Base-by-base conservation (phyloP, 2,888 invertebrate genomes). In the Thecocarcelia acutangulata region DNA sequence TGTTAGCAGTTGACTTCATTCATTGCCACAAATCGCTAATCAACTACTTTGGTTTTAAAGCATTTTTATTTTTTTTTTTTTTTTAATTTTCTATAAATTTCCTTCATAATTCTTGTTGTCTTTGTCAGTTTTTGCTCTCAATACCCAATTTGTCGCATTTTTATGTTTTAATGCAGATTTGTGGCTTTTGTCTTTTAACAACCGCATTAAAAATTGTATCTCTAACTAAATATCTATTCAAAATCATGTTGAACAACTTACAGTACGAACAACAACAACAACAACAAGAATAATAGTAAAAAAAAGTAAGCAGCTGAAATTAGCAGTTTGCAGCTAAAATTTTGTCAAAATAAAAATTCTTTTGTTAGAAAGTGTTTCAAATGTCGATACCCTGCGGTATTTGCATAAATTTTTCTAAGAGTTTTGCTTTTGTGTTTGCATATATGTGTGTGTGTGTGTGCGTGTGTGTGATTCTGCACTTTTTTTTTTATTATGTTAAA, bases 311-410 rank as follows among this genome's bases (percentile, higher is more conserved):
- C 28, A 17, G 37, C 46, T 17, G n/a, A 40, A 64, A 52, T 72
- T 68, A 63, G 50, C 56, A 63, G 52, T 69, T 69, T 61, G 68
- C 59, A 59, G 70, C 50, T 66, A 70, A 74, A 74, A 74, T 58
- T 74, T 77, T 82, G 77, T 58, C 69, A 52, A 50, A 68, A 52
- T 76, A 59, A 50, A 76, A 66, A 74, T 63, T 59, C 77, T 82
- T 82, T 77, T 82, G 77, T 77, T 74, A 44, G 64, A 73, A 78
- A 82, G 81, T 82, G 77, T 82, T 82, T 77, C 77, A 69, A 74
- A 77, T 82, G 81, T 82, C 81, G 81, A 82, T 82, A 82, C 81
- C 81, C 81, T 78, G 77, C 81, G 81, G 81, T 78, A 82, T 82
- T 82, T 77, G 58, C 68, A 77, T 78, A 74, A 54, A 54, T 78